These are phyloP conservation scores for Mythimna lalbum DNA, from an alignment of 2,888 invertebrate species.

Conservation along the genomic window DNA sequence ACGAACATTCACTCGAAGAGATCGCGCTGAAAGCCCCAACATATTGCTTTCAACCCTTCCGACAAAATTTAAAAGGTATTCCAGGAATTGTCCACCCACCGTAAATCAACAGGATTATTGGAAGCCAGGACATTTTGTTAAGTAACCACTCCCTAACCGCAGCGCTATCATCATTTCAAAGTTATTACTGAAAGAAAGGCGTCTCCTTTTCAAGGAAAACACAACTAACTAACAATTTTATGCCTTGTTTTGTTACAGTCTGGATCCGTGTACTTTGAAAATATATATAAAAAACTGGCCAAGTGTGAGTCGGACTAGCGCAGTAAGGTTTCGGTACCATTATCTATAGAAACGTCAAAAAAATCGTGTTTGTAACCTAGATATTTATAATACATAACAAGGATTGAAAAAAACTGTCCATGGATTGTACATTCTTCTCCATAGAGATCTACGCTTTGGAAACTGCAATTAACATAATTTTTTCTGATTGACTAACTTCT, in stretches of 20 bases:
- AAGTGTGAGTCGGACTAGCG: no score
- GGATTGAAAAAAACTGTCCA: no score
- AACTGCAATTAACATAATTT: no score
- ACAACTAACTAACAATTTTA: slow-evolving; percentile 10
- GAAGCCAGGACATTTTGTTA: slow-evolving; percentile 18
- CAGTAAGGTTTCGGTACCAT: no score
- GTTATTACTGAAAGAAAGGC: slow-evolving; percentile 22
- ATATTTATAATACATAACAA: no score
- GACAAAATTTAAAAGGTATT: slow-evolving; percentile 14
- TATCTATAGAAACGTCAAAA: no score
- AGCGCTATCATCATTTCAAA: slow-evolving; percentile 20
- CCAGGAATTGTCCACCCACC: not conserved
- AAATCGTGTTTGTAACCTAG: no score
- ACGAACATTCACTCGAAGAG: no score
- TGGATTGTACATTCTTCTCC: no score
- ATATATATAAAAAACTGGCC: not conserved
- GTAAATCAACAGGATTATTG: slow-evolving; percentile 43
- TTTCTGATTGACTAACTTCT: no score
- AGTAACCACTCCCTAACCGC: slow-evolving; percentile 33
- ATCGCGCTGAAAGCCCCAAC: no score
- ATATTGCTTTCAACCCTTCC: not conserved
- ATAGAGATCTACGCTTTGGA: no score
- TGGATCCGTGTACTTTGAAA: not conserved
- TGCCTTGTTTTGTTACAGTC: slow-evolving; percentile 6
- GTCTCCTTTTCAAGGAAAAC: slow-evolving; percentile 31